phyloP scores from a whole-genome alignment of 2,888 invertebrate genomes.

The Geotrupes spiniger region DNA sequence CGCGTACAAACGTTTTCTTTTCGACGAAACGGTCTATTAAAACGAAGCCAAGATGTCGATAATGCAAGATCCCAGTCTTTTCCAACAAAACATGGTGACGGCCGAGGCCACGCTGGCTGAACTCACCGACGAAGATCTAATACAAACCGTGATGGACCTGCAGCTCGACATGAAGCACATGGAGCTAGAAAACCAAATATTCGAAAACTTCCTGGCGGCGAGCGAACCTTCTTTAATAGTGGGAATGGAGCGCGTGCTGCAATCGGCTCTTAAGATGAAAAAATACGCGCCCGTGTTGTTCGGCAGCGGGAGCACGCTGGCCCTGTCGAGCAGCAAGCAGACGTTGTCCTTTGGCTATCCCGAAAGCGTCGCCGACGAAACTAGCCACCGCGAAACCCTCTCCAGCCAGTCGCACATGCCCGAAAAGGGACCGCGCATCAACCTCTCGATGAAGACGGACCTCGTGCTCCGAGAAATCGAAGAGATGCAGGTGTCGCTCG shows the following conservation, averaged over 20 bases:
- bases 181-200: conserved; percentile 35
- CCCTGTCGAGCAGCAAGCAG: no score
- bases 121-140: conserved; percentile 30
- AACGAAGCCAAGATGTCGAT: no score
- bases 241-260: conserved; percentile 16
- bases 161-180: conserved; percentile 28
- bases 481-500: conserved; percentile 45
- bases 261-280: conserved; percentile 13
- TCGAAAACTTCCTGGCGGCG: conserved; percentile 31
- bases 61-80: no score
- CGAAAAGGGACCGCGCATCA: conserved; percentile 41
- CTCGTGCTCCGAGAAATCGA: conserved; percentile 55
- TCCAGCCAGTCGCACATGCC: no score
- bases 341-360: no score
- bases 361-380: no score
- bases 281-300: not conserved
- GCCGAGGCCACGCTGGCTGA: no score
- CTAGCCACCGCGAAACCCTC: no score
- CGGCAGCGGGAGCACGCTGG: no score
- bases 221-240: conserved; percentile 31
- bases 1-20: no score
- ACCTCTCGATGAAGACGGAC: conserved; percentile 54
- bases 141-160: conserved; percentile 24
- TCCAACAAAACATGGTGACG: no score
- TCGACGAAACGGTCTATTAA: no score